Base-by-base conservation (phyloP, 2,797 vertebrate genomes). In the Hippoglossus hippoglossus region DNA sequence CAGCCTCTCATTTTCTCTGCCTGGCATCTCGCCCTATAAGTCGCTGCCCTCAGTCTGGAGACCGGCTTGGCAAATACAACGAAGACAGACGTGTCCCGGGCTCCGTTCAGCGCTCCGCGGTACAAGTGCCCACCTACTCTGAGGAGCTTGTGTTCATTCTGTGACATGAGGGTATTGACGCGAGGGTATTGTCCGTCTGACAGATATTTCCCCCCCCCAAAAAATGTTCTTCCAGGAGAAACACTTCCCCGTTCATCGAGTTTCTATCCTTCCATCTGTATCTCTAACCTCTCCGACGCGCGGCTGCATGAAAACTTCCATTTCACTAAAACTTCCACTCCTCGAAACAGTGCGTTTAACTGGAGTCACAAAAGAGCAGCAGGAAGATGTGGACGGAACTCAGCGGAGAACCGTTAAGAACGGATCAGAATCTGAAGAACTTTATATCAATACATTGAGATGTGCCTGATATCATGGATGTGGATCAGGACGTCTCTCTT, bases 1-100 rank as follows among this genome's bases (percentile, higher is more conserved):
- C 85, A 79, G 76, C 78, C 77, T 87, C 82, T 89, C 77, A 82
- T 87, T 89, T 89, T 80, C 81, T 70, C 72, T 15, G 55, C 67
- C 67, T 86, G 89, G 88, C 89, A 75, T 81, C 52, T 26, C 53
- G 89, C 85, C 89, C 81, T 71, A 44, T 4, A 67, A 81, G 81
- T 85, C 73, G 22, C 82, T 83, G 86, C 71, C 76, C 84, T 86
- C 81, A 64, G 73, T 82, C 73, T 72, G 63, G 54, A 83, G 77
- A 80, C 67, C 64, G 80, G 54, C 76, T 81, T 74, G 82, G 80
- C 76, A 52, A 72, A 71, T 31, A 77, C 71, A 83, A 79, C 73
- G 73, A 63, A 83, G 71, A 73, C 59, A 74, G 80, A 77, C 78
- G 58, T 56, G 75, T 78, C 16, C 73, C 73, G 67, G 73, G 77